Percentiles rank a stretch among this genome's conserved stretches.
phyloP scores from a whole-genome alignment of 2,888 invertebrate genomes.

The Coecobrya sp. region DNA sequence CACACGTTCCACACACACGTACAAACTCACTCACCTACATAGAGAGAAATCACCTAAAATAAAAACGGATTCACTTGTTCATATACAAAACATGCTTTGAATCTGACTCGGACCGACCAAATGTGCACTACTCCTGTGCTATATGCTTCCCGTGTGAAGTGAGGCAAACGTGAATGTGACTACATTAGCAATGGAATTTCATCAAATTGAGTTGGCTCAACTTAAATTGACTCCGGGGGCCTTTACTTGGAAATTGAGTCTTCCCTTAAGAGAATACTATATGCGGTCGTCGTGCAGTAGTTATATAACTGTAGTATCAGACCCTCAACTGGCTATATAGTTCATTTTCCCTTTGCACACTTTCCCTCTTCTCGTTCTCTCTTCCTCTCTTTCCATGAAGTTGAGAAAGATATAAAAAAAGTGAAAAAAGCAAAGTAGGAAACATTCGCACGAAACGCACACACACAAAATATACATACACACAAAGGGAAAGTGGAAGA shows the following conservation, averaged over 20 bases:
- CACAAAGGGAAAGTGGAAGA: slow-evolving; percentile 29
- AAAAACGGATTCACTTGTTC: slow-evolving; percentile 27
- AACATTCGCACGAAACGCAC: slow-evolving; percentile 52
- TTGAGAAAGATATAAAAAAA: slow-evolving; percentile 49
- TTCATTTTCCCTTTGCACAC: slow-evolving; percentile 27
- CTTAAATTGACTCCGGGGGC: slow-evolving; percentile 78
- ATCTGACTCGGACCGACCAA: slow-evolving; percentile 14
- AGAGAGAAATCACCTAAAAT: slow-evolving; percentile 38
- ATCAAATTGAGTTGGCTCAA: slow-evolving; percentile 79
- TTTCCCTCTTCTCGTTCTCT: not conserved
- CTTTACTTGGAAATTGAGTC: slow-evolving; percentile 76
- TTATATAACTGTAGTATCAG: not conserved
- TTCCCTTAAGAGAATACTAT: slow-evolving; percentile 69
- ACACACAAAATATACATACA: slow-evolving; percentile 22
- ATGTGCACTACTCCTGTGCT: slow-evolving; percentile 2
- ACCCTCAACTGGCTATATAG: not conserved
- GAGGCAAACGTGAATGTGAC: slow-evolving; percentile 72
- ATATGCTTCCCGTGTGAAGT: slow-evolving; percentile 53
- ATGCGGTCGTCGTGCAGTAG: slow-evolving; percentile 16
- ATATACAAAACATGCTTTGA: slow-evolving; percentile 49
- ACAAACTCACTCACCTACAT: slow-evolving; percentile 35
- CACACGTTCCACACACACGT: slow-evolving; percentile 14
- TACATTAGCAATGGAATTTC: slow-evolving; percentile 80
- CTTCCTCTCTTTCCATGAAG: not conserved
- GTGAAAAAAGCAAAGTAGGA: slow-evolving; percentile 24